phyloP scores from a whole-genome alignment of 1,140 invertebrate genomes.

The Brachionus asplanchnoidis region DNA sequence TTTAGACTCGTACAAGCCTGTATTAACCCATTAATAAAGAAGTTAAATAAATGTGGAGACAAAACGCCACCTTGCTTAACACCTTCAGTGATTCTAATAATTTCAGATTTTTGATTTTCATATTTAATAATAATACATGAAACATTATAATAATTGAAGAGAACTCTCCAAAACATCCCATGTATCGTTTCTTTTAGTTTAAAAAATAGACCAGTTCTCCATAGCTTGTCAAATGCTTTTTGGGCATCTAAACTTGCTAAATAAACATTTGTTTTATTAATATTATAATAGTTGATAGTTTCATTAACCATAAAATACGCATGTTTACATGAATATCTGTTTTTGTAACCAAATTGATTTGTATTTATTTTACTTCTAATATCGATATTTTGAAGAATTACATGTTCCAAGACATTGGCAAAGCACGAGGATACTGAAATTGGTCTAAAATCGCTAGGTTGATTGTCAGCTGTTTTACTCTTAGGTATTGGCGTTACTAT shows the following conservation, averaged over 20 bases:
- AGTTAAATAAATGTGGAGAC: background rate
- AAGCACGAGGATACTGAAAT: background rate
- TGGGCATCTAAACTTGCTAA: background rate
- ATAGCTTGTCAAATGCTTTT: background rate
- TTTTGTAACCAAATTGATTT: background rate
- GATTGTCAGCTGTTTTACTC: background rate
- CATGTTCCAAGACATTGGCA: background rate
- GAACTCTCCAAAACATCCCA: background rate
- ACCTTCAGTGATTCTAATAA: no score
- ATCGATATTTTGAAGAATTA: background rate
- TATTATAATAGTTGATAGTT: background rate
- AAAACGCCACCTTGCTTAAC: no score
- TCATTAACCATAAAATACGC: background rate
- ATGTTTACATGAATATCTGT: background rate
- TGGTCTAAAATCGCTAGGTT: background rate
- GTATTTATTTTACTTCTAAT: background rate
- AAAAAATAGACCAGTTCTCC: background rate
- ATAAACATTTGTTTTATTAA: background rate
- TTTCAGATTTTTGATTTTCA: no score
- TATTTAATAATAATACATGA: background rate
- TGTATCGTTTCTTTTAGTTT: background rate
- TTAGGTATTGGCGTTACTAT: background rate
- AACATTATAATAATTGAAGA: background rate
- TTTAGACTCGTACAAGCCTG: background rate
- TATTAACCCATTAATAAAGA: background rate